Percentiles rank a stretch among this genome's conserved stretches.
Evolutionary conservation across 2,113 vertebrate species (phyloP).

Genomic region (Eptatretus burgeri): DNA sequence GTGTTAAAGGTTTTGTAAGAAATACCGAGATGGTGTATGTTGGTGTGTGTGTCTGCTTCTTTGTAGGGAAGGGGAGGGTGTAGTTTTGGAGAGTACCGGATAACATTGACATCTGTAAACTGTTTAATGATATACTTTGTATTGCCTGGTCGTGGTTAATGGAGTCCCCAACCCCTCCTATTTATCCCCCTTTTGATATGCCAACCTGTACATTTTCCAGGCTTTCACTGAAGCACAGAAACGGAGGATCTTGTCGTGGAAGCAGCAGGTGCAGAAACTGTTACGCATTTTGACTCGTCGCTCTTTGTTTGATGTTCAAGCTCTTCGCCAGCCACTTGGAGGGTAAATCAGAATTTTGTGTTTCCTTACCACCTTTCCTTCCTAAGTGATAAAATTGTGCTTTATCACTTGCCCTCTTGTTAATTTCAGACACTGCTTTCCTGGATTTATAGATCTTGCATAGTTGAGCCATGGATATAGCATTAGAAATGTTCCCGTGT

Average conservation of each 20-base stretch:
- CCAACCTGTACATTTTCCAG: constrained; percentile 17
- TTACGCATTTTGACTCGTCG: constrained; percentile 92
- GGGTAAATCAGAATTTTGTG: neutral
- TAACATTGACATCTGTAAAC: too few relatives aligned
- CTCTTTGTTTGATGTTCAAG: constrained; percentile 71
- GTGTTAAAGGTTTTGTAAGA: too few relatives aligned
- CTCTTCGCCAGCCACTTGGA: constrained; percentile 61
- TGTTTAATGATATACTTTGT: too few relatives aligned
- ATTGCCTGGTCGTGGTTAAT: too few relatives aligned
- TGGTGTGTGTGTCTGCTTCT: too few relatives aligned
- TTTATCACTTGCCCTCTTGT: neutral
- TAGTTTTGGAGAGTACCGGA: too few relatives aligned
- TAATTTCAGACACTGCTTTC: neutral
- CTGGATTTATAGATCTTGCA: neutral
- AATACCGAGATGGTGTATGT: too few relatives aligned
- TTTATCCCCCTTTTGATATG: too few relatives aligned
- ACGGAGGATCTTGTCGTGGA: constrained; percentile 97
- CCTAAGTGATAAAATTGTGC: neutral
- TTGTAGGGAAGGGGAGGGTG: too few relatives aligned
- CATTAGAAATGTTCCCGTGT: neutral
- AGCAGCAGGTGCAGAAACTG: constrained; percentile 98
- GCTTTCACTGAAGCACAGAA: constrained; percentile 91
- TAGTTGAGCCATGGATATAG: neutral
- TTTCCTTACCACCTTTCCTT: too few relatives aligned
- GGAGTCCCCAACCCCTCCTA: too few relatives aligned